Evolutionary conservation across 1,140 invertebrate species (phyloP), one percentile per base, ranked within the genome.

Genomic region (Oryctes rhinoceros): DNA sequence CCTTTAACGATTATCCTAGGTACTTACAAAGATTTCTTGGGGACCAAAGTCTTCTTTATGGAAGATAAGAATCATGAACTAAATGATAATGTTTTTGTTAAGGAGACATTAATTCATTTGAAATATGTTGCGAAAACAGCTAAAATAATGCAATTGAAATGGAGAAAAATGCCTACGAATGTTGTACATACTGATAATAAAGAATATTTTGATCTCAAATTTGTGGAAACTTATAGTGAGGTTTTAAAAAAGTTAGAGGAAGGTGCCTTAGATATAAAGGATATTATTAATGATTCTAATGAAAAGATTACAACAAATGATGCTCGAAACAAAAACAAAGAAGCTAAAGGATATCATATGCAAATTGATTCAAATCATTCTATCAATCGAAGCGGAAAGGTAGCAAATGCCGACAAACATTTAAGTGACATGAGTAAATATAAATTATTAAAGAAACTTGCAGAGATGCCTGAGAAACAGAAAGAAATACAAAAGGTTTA

Each of bases 41-140:
- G 80, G 2, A 80, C 80, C 2, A 80, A 80, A 15, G 62, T 80
- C 5, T 80, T 65, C 59, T 80, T 80, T 80, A 74, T 77, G 49
- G 80, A 80, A 67, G 30, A 49, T 44, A 53, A 80, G 49, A 67
- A 78, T 71, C 76, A 37, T 30, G 20, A 44, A 4, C n/a, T n/a
- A 20, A 67, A 67, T n/a, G n/a, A 48, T 44, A 80, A 80, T 20
- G 39, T 78, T 18, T 80, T 80, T 48, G 75, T 65, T 11, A 35
- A 35, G 20, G 10, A 48, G 0, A 24, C 75, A 1, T 49, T 74
- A 35, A 67, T 80, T 53, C 44, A 62, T 39, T 39, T 80, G n/a
- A 77, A 78, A 30, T 80, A 78, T 67, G 37, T 80, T 10, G n/a
- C 35, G 20, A 80, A 80, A 78, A 76, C 75, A 67, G 39, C 80